Base-by-base conservation (phyloP, 2,113 vertebrate species). In the Gyps fulvus region DNA sequence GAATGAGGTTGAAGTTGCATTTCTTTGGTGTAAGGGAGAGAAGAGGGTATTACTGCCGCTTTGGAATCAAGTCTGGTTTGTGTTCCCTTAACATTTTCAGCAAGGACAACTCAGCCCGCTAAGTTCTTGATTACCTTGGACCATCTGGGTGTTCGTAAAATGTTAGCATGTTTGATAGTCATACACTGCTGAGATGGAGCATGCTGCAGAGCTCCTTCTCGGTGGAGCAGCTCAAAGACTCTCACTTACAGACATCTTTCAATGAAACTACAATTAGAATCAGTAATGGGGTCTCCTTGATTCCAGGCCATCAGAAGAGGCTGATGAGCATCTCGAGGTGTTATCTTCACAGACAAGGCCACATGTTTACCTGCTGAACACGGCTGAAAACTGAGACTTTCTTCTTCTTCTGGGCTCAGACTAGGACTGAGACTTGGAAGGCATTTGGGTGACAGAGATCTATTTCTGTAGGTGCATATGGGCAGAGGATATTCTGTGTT, bases 391-490 rank as follows among this genome's bases (percentile, higher is more conserved):
- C 47, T 13, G 26, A 83, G 26, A 45, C 27, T 70, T 65, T 70
- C 38, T 72, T 80, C 54, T 69, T 81, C 49, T 69, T 78, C 50
- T 85, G 49, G 49, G 26, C 45, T 89, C n/a, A 85, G 42, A 61
- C 40, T 31, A 52, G 52, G 42, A 52, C 66, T 57, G 45, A 50
- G 43, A 34, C 23, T 49, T 4, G 2, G 34, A 43, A 49, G 62
- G 42, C 10, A 15, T 38, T 27, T 70, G 49, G 31, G 22, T 67
- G n/a, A 43, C 76, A 50, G 26, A 59, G 43, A 42, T 52, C 26
- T 66, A 6, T 81, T 81, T 81, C 31, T 49, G 19, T 61, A 43
- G 82, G n/a, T 9, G 22, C 0, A 0, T 40, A 4, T 3, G 2
- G 4, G 10, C 57, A 52, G 49, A 79, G 54, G 27, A 16, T 47